Conservation (phyloP, 1,140 invertebrate species). For the Tribolium madens region DNA sequence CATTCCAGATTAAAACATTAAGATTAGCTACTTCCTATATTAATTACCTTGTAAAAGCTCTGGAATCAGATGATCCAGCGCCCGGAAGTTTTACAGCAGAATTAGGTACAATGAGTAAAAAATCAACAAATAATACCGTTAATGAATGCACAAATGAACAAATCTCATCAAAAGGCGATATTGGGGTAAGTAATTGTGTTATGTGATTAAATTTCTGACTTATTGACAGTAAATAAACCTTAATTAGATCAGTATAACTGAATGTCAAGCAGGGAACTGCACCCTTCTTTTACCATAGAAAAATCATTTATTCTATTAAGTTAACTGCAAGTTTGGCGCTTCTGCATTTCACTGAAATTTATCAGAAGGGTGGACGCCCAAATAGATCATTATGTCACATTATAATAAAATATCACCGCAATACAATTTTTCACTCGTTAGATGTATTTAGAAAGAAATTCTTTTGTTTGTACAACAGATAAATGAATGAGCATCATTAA, state of each 20-base stretch:
- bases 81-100: conserved; percentile 80
- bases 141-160: conserved; percentile 51
- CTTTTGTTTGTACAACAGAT: too few species aligned
- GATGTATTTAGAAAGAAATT: background rate
- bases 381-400: background rate
- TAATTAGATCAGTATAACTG: background rate
- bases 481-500: too few species aligned
- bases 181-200: conserved; percentile 57
- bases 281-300: background rate
- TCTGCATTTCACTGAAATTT: conserved; percentile 34
- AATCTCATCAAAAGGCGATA: conserved; percentile 58
- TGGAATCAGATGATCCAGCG: conserved; percentile 81
- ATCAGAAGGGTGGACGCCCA: conserved; percentile 12
- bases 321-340: background rate
- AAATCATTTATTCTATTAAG: background rate
- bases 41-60: conserved; percentile 85
- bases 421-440: background rate
- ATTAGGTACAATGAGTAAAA: conserved; percentile 66
- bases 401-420: conserved; percentile 34
- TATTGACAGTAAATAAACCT: background rate
- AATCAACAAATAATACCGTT: conserved; percentile 55
- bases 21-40: conserved; percentile 93
- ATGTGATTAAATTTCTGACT: background rate
- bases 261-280: background rate
- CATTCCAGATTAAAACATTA: conserved; percentile 86